Evolutionary conservation across 2,113 vertebrate species (phyloP).

Genomic region (Seriola rivoliana): DNA sequence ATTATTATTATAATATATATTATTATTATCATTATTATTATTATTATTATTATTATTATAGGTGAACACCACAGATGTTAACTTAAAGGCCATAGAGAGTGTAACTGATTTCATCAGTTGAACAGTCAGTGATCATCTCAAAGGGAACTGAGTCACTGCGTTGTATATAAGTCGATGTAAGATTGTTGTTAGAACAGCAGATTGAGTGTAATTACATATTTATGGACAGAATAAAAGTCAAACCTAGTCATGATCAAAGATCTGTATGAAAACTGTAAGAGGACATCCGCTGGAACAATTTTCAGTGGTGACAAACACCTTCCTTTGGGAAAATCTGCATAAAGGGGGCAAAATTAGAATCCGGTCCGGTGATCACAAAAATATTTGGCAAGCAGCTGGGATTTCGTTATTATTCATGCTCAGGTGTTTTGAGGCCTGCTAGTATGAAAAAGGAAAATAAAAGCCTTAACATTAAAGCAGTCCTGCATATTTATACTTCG

Average conservation of each 20-base stretch:
- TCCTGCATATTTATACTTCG: background rate
- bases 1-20: too few species aligned
- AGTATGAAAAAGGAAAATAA: background rate
- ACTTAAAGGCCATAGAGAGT: constrained; percentile 17
- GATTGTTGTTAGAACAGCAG: background rate
- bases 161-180: background rate
- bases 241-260: background rate
- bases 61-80: constrained; percentile 31
- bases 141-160: constrained; percentile 1
- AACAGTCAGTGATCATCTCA: constrained; percentile 31
- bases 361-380: constrained; percentile 49
- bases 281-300: constrained; percentile 19
- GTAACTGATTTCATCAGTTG: constrained; percentile 33
- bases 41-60: too few species aligned
- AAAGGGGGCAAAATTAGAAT: constrained; percentile 39
- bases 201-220: background rate
- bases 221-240: constrained; percentile 23
- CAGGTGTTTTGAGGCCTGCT: constrained; percentile 26
- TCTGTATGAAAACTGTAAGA: background rate
- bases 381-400: constrained; percentile 50
- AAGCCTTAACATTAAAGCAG: background rate
- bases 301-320: constrained; percentile 8
- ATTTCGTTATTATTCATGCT: constrained; percentile 45
- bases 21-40: too few species aligned
- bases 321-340: constrained; percentile 14